Evolutionary conservation across 2,113 vertebrate species (phyloP), one percentile per base, ranked within the genome.

Genomic region (Monopterus albus): DNA sequence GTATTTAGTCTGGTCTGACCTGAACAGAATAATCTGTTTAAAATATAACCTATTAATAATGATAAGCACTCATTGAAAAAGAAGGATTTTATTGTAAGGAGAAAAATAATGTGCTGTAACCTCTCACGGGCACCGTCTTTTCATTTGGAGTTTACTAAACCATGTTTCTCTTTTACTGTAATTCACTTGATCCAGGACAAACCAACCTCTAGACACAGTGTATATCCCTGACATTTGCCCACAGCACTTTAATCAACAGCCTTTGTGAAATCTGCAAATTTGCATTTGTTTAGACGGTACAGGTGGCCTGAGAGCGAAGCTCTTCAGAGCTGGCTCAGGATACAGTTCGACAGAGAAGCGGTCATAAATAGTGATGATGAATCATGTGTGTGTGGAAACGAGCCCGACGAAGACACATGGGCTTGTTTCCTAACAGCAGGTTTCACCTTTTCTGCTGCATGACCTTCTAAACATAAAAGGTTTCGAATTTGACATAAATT

Each of bases 381-480:
- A 72, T 75, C 50, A 62, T 56, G 60, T 75, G 36, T 49, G 51
- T 62, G 55, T 66, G 65, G 42, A 58, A 72, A 66, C 60, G 78
- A 80, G 64, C 26, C 55, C 33, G 65, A 26, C 61, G n/a, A 13
- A 47, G 66, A 51, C 51, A 23, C 47, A 36, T 23, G 28, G 53
- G 66, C 69, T 72, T 20, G 3, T 36, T 65, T 75, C 56, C 77
- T 68, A 59, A 40, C n/a, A 18, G 43, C 18, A 8, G 39, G 31
- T 51, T 63, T 75, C 33, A 53, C 39, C 69, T 57, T 57, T 75
- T 42, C 21, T 20, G 47, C 50, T 25, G 25, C 17, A 4, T 6
- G 42, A 21, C 14, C 28, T 53, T 58, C 18, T 8, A 5, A 28
- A 45, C n/a, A n/a, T n/a, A n/a, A n/a, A n/a, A n/a, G n/a, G n/a